A percentile compares a stretch with the other conserved stretches of the same genome.
phyloP scores from a whole-genome alignment of 2,888 invertebrate genomes.

The Ormyrus nitidulus region DNA sequence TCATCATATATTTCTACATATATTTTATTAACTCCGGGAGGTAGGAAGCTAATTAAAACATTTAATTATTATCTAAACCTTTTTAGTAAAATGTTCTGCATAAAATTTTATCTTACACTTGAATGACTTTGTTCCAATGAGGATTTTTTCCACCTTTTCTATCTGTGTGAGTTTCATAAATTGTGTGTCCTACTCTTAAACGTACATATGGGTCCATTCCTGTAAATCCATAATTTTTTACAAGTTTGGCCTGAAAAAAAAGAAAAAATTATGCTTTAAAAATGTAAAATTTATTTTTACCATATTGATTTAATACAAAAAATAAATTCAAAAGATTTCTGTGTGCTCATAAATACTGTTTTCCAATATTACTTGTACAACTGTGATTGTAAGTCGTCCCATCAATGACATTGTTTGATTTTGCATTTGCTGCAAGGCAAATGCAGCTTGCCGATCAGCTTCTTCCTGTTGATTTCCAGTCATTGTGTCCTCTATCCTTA shows the following conservation, averaged over 20 bases:
- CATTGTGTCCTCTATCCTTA: slow-evolving; percentile 76
- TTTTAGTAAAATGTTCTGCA: background rate
- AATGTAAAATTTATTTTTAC: background rate
- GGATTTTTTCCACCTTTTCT: slow-evolving; percentile 97
- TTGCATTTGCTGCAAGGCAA: slow-evolving; percentile 83
- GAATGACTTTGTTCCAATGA: slow-evolving; percentile 96
- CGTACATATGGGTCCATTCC: slow-evolving; percentile 98
- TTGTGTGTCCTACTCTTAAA: slow-evolving; percentile 92
- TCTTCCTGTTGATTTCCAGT: slow-evolving; percentile 83
- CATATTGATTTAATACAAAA: too few species aligned
- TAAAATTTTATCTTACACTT: slow-evolving; percentile 80
- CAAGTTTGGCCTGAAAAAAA: slow-evolving; percentile 84
- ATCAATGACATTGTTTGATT: slow-evolving; percentile 76
- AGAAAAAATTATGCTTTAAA: slow-evolving; percentile 38
- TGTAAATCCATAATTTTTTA: slow-evolving; percentile 95
- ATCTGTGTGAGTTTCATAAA: slow-evolving; percentile 97
- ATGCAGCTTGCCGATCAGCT: slow-evolving; percentile 86
- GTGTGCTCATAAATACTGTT: background rate
- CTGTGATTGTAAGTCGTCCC: slow-evolving; percentile 89
- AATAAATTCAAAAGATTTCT: too few species aligned
- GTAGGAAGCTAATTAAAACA: slow-evolving; percentile 81
- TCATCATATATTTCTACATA: slow-evolving; percentile 98
- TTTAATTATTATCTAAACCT: too few species aligned
- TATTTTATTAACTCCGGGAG: slow-evolving; percentile 91
- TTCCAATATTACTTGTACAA: slow-evolving; percentile 81